Base-by-base conservation (phyloP, 2,797 vertebrate genomes). In the Macroramphosus scolopax region DNA sequence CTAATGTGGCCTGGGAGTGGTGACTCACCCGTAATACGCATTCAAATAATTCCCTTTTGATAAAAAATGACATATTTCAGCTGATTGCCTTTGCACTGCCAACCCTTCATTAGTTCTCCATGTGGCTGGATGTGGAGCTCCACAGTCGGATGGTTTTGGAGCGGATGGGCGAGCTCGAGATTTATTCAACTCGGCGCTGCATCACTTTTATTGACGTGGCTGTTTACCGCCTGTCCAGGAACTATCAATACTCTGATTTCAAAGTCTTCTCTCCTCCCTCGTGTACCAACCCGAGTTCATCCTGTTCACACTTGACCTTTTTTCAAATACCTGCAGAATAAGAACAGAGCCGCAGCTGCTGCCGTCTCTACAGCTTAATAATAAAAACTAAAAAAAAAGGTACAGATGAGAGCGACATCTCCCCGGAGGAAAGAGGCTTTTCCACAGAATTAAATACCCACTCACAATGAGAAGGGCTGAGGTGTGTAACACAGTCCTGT, bases 11-110 rank as follows among this genome's bases (percentile, higher is more conserved):
- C 65, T 77, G 56, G 7, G 51, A 72, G 70, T 48, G 59, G 66
- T 72, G 73, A 78, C 75, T 69, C 70, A 68, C 49, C 58, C 77
- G 50, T 67, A 68, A 77, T 74, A 58, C 39, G 41, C 63, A 64
- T 81, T 63, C 63, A 56, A 82, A 77, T 77, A 70, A 82, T 68
- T 77, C 65, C 41, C 51, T 67, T 78, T 82, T 75, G 41, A 76
- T 51, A 61, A 78, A 76, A 83, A 38, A n/a, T 41, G 26, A 64
- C 65, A 70, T 16, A 70, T 79, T 77, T 73, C 62, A 60, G 58
- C 44, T 62, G 45, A 76, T 72, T 77, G 60, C 65, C 51, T 51
- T 41, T 55, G 37, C 65, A 43, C 52, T 24, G 43, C 56, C 55
- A 54, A 38, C 26, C 47, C 54, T 62, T 80, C 46, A 59, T 73